These are phyloP conservation scores for Malurus leucopterus DNA, from an alignment of 2,797 vertebrate genomes.

Conservation along the genomic window DNA sequence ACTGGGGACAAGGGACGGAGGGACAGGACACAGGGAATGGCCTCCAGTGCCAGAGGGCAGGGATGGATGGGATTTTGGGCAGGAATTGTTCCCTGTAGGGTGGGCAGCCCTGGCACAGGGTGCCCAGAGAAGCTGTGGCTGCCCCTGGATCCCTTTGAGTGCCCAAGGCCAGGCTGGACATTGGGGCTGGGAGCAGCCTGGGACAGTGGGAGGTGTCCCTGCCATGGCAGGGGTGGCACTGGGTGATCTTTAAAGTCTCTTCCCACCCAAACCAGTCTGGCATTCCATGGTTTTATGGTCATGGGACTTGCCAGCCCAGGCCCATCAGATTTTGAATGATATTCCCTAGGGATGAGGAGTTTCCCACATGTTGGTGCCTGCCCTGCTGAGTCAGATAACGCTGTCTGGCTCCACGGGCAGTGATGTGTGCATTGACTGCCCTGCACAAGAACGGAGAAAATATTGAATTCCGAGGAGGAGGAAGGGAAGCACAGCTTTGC, in stretches of 20 bases:
- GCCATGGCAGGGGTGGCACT: not conserved
- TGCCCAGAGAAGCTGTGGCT: not conserved
- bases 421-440: not conserved
- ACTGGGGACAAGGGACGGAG: rapidly evolving
- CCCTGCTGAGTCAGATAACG: not conserved
- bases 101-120: rapidly evolving
- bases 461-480: not conserved
- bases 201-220: not conserved
- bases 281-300: not conserved
- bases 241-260: not conserved
- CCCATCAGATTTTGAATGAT: not conserved
- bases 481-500: not conserved
- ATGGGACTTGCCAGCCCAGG: not conserved
- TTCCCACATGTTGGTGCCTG: rapidly evolving
- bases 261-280: not conserved
- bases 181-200: not conserved
- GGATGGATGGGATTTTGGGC: rapidly evolving
- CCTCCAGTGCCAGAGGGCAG: rapidly evolving
- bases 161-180: not conserved
- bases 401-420: rapidly evolving
- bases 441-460: not conserved
- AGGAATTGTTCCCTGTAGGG: not conserved
- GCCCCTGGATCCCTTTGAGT: not conserved
- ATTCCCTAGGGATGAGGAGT: not conserved
- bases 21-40: not conserved